Conservation (phyloP, 2,888 invertebrate species). For the Andrena minutula region DNA sequence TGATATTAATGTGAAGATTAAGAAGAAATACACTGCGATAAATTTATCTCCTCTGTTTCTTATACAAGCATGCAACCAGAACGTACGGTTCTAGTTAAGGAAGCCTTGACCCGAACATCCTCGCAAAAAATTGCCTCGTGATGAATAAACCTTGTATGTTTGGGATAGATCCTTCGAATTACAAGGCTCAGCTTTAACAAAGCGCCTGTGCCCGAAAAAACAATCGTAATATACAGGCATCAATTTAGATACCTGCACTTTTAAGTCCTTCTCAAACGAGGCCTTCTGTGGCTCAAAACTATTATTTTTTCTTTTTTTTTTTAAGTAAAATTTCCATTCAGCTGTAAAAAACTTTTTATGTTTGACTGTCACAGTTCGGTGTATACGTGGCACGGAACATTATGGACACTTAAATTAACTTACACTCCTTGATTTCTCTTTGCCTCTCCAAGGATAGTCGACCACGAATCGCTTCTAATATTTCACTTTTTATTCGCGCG, state of each 20-base stretch:
- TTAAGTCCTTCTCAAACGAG: too few species aligned
- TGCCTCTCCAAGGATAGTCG: neutral
- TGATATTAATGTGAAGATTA: too few species aligned
- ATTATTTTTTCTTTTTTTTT: too few species aligned
- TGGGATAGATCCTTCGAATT: neutral
- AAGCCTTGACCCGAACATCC: neutral
- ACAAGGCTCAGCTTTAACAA: neutral
- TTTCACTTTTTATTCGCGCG: neutral
- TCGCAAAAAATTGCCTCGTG: neutral
- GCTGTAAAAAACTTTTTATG: too few species aligned
- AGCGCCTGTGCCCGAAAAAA: neutral
- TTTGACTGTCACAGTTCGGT: too few species aligned
- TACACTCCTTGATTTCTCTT: slow-evolving; percentile 4
- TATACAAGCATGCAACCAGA: neutral
- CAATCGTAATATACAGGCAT: neutral
- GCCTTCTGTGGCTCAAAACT: too few species aligned
- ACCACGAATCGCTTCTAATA: slow-evolving; percentile 7
- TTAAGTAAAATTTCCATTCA: too few species aligned
- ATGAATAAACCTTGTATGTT: neutral
- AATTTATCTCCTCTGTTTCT: neutral
- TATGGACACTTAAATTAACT: neutral
- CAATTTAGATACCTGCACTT: too few species aligned
- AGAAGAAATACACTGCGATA: neutral
- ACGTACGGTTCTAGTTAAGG: neutral
- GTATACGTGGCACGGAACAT: too few species aligned